Evolutionary conservation across 2,888 invertebrate species (phyloP), one percentile per base, ranked within the genome.

Genomic region (Rosalia funebris): DNA sequence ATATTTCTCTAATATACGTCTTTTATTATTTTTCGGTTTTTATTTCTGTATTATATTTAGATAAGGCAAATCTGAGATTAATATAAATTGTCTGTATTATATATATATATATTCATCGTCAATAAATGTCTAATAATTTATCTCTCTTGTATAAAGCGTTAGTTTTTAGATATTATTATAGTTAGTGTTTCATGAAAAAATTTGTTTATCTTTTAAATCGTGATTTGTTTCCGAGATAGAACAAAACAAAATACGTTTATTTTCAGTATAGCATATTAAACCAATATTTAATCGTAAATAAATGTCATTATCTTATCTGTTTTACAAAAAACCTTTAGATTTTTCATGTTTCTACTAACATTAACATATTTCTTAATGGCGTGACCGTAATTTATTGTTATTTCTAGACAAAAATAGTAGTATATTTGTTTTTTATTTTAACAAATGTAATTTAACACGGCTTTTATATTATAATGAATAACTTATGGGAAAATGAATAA

Each of bases 61-160:
- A 52, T 52, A 52, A 52, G 39, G 41, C 39, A 41, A 39, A 32
- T 53, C 17, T 42, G 17, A 32, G 41, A 41, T 53, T 53, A 53
- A 17, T 32, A 42, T 53, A 53, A 53, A 42, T 17, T 32, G 14
- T n/a, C n/a, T n/a, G 2, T 45, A 45, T 12, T 42, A 42, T 53
- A 25, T 25, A 41, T 31, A 42, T 17, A 37, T 42, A 34, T n/a
- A 2, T 16, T 16, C 25, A 32, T 15, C 53, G 15, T 42, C 42
- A 31, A 53, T 53, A 42, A 53, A 31, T 16, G 53, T 53, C 53
- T 12, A 42, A 41, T 53, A 53, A 31, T 19, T 53, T 42, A 32
- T 41, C 16, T 3, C 1, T 2, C 42, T 50, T 53, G 53, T 42
- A 42, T 53, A 42, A 32, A 53, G 32, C 42, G 32, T 53, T 42